Evolutionary conservation across 2,797 vertebrate species (phyloP).

Genomic region (Mormyrus hasselquistii): DNA sequence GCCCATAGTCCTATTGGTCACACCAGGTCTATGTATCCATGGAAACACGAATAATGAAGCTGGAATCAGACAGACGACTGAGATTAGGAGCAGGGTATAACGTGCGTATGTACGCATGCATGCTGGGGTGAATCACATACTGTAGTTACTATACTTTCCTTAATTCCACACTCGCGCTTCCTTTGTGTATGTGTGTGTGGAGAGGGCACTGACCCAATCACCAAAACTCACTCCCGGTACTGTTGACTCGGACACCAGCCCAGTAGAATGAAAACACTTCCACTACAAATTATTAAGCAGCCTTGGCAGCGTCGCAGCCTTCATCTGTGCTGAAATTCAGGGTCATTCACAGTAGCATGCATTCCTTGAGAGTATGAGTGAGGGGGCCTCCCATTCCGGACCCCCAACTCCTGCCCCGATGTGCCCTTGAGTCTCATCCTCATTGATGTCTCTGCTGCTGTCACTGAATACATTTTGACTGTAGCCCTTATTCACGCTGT

Average conservation of each 20-base stretch:
- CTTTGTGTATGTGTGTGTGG: background rate
- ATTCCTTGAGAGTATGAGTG: background rate
- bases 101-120: background rate
- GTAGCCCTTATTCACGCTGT: background rate
- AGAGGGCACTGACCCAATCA: background rate
- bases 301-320: background rate
- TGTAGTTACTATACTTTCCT: background rate
- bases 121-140: background rate
- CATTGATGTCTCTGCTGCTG: background rate
- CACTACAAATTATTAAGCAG: background rate
- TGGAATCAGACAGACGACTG: slow-evolving; percentile 18
- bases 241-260: slow-evolving; percentile 8
- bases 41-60: slow-evolving; percentile 24
- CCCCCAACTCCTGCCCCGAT: background rate
- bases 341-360: slow-evolving; percentile 13
- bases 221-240: background rate
- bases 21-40: slow-evolving; percentile 26
- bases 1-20: slow-evolving; percentile 28
- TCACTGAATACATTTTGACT: background rate
- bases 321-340: background rate
- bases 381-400: background rate
- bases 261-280: background rate
- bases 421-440: background rate
- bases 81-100: slow-evolving; percentile 22
- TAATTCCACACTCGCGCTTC: background rate